Evolutionary conservation across 2,888 invertebrate species (phyloP).

Genomic region (Standfussiana lucernea): DNA sequence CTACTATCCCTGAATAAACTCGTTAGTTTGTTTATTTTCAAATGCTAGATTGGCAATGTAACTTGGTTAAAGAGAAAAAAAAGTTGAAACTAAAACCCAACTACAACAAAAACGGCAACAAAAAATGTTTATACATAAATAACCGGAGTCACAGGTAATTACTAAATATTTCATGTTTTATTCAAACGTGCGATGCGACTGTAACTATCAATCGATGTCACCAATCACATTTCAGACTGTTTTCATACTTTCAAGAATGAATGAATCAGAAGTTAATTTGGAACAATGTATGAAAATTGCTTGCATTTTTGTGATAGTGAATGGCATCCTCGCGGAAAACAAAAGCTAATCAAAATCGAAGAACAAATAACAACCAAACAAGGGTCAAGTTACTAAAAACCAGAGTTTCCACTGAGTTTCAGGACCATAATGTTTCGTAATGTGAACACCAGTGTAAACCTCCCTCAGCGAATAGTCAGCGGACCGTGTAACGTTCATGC

Average conservation of each 20-base stretch:
- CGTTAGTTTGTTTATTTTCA: not conserved
- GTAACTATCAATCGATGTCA: not conserved
- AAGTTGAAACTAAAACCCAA: not conserved
- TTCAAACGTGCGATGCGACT: not conserved
- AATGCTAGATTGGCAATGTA: not conserved
- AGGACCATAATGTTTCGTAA: constrained; percentile 30
- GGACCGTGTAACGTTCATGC: constrained; percentile 41
- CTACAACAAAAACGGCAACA: not conserved
- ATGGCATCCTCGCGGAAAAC: not conserved
- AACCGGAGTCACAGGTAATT: not conserved
- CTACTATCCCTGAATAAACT: not conserved
- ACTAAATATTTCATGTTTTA: not conserved
- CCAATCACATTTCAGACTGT: not conserved
- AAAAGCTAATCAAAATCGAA: not conserved
- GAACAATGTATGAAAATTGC: not conserved
- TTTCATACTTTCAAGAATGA: not conserved
- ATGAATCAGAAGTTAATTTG: not conserved
- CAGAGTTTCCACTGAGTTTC: constrained; percentile 23
- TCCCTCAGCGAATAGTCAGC: constrained; percentile 30
- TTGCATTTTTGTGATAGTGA: not conserved
- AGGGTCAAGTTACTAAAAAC: constrained; percentile 14
- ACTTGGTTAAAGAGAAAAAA: not conserved
- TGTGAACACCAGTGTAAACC: constrained; percentile 36
- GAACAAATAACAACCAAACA: not conserved
- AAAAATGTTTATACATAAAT: not conserved